Percentiles rank a stretch among this genome's conserved stretches.
phyloP scores from a whole-genome alignment of 2,888 invertebrate species.

The Falcaria lacertinaria region DNA sequence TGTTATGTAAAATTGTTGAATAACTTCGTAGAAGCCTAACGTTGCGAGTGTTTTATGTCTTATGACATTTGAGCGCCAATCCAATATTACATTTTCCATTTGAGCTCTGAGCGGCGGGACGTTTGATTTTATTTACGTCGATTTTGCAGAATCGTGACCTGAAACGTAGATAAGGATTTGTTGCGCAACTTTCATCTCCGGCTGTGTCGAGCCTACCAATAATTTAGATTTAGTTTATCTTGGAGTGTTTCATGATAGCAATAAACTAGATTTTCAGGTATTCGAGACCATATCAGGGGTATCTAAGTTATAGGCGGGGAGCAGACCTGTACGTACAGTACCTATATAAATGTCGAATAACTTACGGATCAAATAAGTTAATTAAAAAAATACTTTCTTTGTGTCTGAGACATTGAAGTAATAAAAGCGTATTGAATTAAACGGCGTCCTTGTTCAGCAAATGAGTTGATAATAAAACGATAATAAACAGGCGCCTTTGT shows the following conservation, averaged over 20 bases:
- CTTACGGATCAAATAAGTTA: slow-evolving; percentile 17
- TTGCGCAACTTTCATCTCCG: slow-evolving; percentile 53
- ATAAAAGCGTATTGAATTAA: slow-evolving; percentile 67
- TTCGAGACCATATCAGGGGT: no score
- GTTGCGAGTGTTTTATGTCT: slow-evolving; percentile 29
- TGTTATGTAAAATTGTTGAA: not conserved
- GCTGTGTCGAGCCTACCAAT: slow-evolving; percentile 39
- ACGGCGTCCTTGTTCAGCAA: slow-evolving; percentile 70
- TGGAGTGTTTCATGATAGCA: slow-evolving; percentile 14
- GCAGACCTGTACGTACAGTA: no score
- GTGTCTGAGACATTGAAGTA: slow-evolving; percentile 31
- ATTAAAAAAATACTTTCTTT: slow-evolving; percentile 22
- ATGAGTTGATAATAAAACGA: slow-evolving; percentile 78
- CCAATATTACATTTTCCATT: slow-evolving; percentile 62
- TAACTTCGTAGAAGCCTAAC: slow-evolving; percentile 1
- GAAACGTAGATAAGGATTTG: slow-evolving; percentile 58
- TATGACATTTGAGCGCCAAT: slow-evolving; percentile 50
- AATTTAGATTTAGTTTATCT: slow-evolving; percentile 30
- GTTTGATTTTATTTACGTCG: slow-evolving; percentile 68
- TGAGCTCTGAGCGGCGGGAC: slow-evolving; percentile 46
- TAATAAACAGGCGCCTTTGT: slow-evolving; percentile 79
- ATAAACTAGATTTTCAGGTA: no score
- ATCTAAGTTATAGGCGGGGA: no score
- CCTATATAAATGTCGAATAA: no score
- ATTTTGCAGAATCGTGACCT: slow-evolving; percentile 67